Percentiles rank a stretch among this genome's conserved stretches.
These are phyloP conservation scores for Parnassius orleans DNA, from an alignment of 2,888 invertebrate species.

Conservation along the genomic window DNA sequence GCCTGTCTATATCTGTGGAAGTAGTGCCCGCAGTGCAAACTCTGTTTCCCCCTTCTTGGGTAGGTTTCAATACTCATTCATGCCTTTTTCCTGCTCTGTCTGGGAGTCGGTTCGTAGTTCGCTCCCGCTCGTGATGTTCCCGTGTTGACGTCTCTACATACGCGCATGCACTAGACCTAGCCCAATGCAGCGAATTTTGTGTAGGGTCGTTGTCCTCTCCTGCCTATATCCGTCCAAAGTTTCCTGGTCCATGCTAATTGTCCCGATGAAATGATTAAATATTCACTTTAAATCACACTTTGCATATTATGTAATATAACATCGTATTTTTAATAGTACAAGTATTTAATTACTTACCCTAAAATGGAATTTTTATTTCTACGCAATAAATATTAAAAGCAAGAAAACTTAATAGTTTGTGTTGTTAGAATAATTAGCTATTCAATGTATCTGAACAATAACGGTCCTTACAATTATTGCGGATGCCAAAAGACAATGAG, in stretches of 20 bases:
- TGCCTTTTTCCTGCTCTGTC: conserved; percentile 71
- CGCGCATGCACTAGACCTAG: conserved; percentile 79
- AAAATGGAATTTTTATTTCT: neutral
- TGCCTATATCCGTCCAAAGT: conserved; percentile 38
- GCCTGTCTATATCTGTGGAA: conserved; percentile 64
- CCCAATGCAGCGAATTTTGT: conserved; percentile 82
- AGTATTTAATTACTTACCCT: neutral
- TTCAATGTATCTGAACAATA: conserved; percentile 9
- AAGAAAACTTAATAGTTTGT: neutral
- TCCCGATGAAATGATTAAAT: conserved; percentile 43
- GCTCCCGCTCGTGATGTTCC: conserved; percentile 66
- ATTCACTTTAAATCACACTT: neutral
- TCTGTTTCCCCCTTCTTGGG: conserved; percentile 78
- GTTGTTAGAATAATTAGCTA: conserved; percentile 5
- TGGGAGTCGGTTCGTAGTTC: conserved; percentile 53
- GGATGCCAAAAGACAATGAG: conserved; percentile 36
- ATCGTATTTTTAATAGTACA: neutral
- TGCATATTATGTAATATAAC: too few species aligned
- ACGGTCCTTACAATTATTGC: conserved; percentile 35
- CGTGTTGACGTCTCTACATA: conserved; percentile 71
- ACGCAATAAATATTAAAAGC: neutral
- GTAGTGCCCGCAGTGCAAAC: conserved; percentile 75
- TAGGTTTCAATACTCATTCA: conserved; percentile 80
- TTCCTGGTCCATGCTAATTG: conserved; percentile 32
- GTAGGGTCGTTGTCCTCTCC: conserved; percentile 77